Base-by-base conservation (phyloP, 37 sponge, comb jelly and placozoan genomes). In the Chondrosia reniformis region DNA sequence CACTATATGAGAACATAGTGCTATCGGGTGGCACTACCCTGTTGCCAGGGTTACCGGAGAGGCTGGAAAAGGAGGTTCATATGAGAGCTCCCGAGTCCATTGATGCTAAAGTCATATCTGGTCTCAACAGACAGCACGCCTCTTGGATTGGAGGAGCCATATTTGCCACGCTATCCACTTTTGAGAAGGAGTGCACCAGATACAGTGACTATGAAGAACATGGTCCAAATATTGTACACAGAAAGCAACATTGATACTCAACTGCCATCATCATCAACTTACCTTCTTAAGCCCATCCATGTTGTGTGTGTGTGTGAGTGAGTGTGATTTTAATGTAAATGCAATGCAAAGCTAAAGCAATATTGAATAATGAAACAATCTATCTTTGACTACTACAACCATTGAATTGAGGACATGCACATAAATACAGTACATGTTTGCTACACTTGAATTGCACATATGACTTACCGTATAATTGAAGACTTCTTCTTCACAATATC, bases 131-230 rank as follows among this genome's bases (percentile, higher is more conserved):
- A 82, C 96, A 95, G 74, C 96, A 98, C 91, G 87, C 91, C 85
- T 96, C 92, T 80, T 98, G 99, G 99, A 93, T 98, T 73, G 99
- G 99, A 46, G 99, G 95, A 45, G 94, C 98, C 83, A 97, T 97
- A 88, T 83, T 92, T 22, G 98, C 98, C 76, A 92, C 95, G 59
- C 93, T 97, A 43, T 94, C 95, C 80, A 97, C 98, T 85, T 97
- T 97, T 93, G 92, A 97, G 46, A 92, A 97, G 88, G 89, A 91
- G 94, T 97, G 97, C 91, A 97, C 93, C 92, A 84, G 89, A 76
- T 90, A 89, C 80, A 88, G 93, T 54, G 93, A 94, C 38, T 97
- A 97, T 76, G 98, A 97, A 71, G 98, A 97, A 78, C 87, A 87
- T 65, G 98, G 98, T 24, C 98, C 98, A 79, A 80, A 89, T 84